Base-by-base conservation (phyloP, 2,797 vertebrate genomes). In the Nyctibius grandis region DNA sequence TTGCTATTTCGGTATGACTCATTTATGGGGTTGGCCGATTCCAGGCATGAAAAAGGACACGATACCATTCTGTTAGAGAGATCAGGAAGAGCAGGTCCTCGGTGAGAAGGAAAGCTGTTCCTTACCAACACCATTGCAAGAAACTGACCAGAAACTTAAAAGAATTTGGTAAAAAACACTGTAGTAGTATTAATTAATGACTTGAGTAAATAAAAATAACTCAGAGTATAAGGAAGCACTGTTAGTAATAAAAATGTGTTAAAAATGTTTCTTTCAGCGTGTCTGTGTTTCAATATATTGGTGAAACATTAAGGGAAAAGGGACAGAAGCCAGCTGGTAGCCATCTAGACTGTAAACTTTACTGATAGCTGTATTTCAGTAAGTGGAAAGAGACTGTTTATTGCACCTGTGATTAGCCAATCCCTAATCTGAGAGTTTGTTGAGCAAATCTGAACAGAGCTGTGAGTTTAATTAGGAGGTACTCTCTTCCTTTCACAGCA, bases 381-480 rank as follows among this genome's bases (percentile, higher is more conserved):
- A 85, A 59, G 13, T 89, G 75, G 82, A 70, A 91, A 47, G 53
- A 63, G 12, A 11, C 14, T 92, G 31, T 48, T 95, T 89, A 59
- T 53, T 85, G 23, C 23, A 68, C 3, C 1, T 69, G 9, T 82
- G 67, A 75, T 90, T 91, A 89, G 17, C 11, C 59, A 74, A 9
- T 88, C 42, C 95, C 36, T 69, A 85, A 28, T 88, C 17, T 48
- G 60, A 74, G 69, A 89, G 31, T 70, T 85, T 89, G 54, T 67
- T 89, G 50, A 96, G 50, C 61, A 97, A 93, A 95, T 87, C 50
- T 89, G 82, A 95, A 94, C 34, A 54, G n/a, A 94, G 36, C 21
- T 82, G 59, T 28, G 73, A 80, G 26, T 83, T 73, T 78, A 80
- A 85, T 91, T 91, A 92, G 67, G 57, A 89, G 6, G 11, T 29